Evolutionary conservation across 2,113 vertebrate genomes (phyloP).

Genomic region (Hypanus sabinus): DNA sequence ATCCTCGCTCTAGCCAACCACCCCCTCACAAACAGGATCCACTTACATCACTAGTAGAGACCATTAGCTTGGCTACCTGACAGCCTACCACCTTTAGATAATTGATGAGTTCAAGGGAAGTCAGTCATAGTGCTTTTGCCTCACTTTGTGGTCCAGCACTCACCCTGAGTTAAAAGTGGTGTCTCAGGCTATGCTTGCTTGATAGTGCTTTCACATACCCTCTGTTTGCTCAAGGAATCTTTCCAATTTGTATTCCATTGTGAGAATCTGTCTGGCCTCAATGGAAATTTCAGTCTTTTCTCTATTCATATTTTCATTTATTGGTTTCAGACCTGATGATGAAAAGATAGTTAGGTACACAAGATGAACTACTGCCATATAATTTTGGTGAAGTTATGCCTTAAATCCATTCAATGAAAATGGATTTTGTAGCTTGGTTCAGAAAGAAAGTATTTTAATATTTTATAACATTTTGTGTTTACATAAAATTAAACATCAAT

Average conservation of each 20-base stretch:
- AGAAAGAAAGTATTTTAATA: neutral
- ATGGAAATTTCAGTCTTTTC: neutral
- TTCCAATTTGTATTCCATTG: neutral
- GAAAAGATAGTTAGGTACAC: neutral
- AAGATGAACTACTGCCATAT: neutral
- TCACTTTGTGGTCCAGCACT: neutral
- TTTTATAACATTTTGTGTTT: conserved; percentile 1
- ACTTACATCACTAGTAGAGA: neutral
- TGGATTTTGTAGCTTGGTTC: neutral
- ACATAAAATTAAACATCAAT: neutral
- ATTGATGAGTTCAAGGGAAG: neutral
- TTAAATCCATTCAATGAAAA: neutral
- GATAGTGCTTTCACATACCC: neutral
- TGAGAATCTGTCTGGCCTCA: neutral
- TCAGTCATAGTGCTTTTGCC: neutral
- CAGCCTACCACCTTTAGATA: neutral
- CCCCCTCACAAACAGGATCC: neutral
- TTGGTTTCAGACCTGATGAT: neutral
- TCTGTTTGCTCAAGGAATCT: neutral
- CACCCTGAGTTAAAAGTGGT: neutral
- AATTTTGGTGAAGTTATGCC: neutral
- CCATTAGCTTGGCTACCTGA: neutral
- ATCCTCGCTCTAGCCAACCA: neutral
- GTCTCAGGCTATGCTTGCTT: neutral
- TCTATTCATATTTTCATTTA: neutral